phyloP scores from a whole-genome alignment of 2,888 invertebrate species.

The Bunonema sp. region DNA sequence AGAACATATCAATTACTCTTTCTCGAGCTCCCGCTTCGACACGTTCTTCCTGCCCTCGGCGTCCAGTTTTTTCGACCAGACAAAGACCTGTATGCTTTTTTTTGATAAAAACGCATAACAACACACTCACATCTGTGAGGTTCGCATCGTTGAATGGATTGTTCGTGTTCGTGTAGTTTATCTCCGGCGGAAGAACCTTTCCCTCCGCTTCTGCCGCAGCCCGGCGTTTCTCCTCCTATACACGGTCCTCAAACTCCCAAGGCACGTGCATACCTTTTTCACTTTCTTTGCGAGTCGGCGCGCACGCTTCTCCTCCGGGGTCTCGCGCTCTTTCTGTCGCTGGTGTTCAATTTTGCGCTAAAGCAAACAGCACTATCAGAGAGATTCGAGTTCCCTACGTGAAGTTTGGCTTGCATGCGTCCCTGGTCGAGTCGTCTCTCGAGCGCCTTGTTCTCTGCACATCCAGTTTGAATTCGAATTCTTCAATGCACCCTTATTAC shows the following conservation, averaged over 20 bases:
- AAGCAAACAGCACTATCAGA: too few species aligned
- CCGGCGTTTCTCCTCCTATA: conserved; percentile 11
- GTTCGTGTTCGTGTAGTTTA: conserved; percentile 81
- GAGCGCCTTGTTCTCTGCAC: too few species aligned
- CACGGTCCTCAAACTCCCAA: too few species aligned
- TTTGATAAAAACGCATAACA: too few species aligned
- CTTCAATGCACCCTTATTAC: too few species aligned
- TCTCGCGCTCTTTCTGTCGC: conserved; percentile 67
- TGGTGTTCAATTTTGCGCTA: conserved; percentile 46
- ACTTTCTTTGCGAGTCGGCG: conserved; percentile 70
- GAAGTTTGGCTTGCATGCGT: too few species aligned
- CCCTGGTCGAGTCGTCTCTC: too few species aligned
- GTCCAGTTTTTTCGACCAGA: conserved; percentile 87
- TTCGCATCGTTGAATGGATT: conserved; percentile 97
- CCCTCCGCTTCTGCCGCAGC: conserved; percentile 1
- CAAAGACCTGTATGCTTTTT: too few species aligned
- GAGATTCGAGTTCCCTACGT: too few species aligned
- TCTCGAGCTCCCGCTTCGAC: conserved; percentile 21
- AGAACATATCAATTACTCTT: conserved; percentile 10
- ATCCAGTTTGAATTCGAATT: too few species aligned
- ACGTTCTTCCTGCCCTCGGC: conserved; percentile 61
- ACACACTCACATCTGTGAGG: too few species aligned
- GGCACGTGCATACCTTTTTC: conserved; percentile 14
- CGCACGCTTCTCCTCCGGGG: conserved; percentile 76
- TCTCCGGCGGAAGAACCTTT: conserved; percentile 51